phyloP scores from a whole-genome alignment of 2,113 vertebrate genomes.

The Erythrolamprus reginae region DNA sequence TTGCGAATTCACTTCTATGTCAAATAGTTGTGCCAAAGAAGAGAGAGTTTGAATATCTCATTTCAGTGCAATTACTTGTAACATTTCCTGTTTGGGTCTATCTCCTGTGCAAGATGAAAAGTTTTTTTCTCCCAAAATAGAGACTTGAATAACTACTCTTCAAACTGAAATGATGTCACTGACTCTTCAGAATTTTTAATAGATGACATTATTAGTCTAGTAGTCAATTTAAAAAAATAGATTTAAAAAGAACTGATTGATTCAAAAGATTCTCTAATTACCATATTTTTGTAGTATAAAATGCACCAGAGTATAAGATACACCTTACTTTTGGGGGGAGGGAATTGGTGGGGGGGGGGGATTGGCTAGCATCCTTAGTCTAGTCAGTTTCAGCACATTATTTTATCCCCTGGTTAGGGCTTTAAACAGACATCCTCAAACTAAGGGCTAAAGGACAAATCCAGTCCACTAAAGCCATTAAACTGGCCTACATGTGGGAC shows the following conservation, averaged over 20 bases:
- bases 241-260: neutral
- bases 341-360: no score
- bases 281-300: no score
- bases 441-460: no score
- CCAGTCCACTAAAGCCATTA: no score
- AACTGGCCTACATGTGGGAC: no score
- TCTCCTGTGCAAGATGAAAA: neutral
- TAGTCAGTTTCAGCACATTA: no score
- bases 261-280: neutral
- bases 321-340: no score
- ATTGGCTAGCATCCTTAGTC: no score
- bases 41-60: slow-evolving; percentile 1
- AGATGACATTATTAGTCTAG: neutral
- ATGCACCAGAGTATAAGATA: no score
- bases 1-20: slow-evolving; percentile 44
- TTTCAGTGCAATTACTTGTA: slow-evolving; percentile 1
- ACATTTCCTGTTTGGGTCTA: neutral
- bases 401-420: no score
- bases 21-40: slow-evolving; percentile 26
- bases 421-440: no score
- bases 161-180: neutral
- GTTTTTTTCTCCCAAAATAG: neutral
- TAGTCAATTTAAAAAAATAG: neutral
- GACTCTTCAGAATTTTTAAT: neutral
- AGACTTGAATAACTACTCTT: neutral